These are phyloP conservation scores for Agriopis leucophaearia DNA, from an alignment of 2,888 invertebrate species.

Conservation along the genomic window DNA sequence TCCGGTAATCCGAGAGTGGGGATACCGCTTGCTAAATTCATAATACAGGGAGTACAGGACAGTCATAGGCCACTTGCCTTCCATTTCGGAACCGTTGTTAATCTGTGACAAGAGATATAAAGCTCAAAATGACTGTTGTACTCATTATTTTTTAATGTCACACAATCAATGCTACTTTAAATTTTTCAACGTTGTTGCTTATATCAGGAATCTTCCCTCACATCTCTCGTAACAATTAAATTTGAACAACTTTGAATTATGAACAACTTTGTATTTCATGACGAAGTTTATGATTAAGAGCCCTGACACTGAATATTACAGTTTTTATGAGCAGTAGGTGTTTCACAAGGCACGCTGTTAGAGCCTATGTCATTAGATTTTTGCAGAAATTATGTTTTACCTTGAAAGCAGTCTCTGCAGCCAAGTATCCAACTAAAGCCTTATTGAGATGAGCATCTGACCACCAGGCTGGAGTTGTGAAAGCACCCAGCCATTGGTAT, in stretches of 20 bases:
- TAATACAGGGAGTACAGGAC: constrained; percentile 92
- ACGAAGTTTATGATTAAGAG: neutral
- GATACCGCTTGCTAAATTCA: constrained; percentile 92
- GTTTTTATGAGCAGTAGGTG: too few relatives aligned
- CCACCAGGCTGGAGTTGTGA: constrained; percentile 92
- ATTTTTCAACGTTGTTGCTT: too few relatives aligned
- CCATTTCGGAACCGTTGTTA: constrained; percentile 89
- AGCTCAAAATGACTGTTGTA: neutral
- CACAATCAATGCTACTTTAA: too few relatives aligned
- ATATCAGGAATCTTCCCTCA: too few relatives aligned
- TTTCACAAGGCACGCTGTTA: neutral
- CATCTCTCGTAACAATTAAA: too few relatives aligned
- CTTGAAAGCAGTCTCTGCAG: constrained; percentile 90
- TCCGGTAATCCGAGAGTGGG: constrained; percentile 91
- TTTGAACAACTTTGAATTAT: too few relatives aligned
- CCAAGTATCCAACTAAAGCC: constrained; percentile 91
- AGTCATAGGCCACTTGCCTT: constrained; percentile 93
- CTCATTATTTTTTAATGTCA: too few relatives aligned
- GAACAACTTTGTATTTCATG: neutral
- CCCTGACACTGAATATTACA: neutral
- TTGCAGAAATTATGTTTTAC: constrained; percentile 65
- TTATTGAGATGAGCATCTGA: constrained; percentile 91
- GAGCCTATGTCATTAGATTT: neutral
- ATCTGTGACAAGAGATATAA: constrained; percentile 76
- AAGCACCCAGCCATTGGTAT: constrained; percentile 93